Evolutionary conservation across 2,113 vertebrate genomes (phyloP).

Genomic region (Poeciliopsis prolifica): DNA sequence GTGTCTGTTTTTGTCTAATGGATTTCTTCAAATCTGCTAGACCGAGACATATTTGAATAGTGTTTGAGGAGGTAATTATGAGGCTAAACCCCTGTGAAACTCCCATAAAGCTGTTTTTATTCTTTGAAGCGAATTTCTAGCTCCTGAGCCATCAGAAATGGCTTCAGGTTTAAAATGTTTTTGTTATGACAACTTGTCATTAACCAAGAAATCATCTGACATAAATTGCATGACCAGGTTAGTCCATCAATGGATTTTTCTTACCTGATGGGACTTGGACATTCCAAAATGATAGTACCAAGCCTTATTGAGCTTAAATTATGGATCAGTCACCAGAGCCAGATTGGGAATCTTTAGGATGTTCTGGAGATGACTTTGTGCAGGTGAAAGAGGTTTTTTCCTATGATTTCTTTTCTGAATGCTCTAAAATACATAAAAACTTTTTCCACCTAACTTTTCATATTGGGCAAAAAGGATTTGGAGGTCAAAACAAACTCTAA

Average conservation of each 20-base stretch:
- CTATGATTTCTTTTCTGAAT: neutral
- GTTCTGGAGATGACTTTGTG: too few relatives aligned
- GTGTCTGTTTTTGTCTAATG: neutral
- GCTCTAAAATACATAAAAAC: neutral
- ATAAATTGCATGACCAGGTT: too few relatives aligned
- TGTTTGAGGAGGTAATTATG: slow-evolving; percentile 34
- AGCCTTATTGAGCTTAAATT: too few relatives aligned
- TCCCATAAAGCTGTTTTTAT: neutral
- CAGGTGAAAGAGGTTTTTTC: too few relatives aligned
- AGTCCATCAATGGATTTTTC: too few relatives aligned
- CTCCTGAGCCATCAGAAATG: neutral
- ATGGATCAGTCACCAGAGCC: too few relatives aligned
- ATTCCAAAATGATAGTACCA: too few relatives aligned
- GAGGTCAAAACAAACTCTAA: neutral
- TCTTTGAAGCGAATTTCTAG: neutral
- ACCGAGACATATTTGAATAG: neutral
- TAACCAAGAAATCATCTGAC: too few relatives aligned
- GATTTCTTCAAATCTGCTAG: slow-evolving; percentile 16
- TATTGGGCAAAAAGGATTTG: neutral
- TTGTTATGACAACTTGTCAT: too few relatives aligned
- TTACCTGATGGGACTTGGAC: too few relatives aligned
- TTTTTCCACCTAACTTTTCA: neutral
- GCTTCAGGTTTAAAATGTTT: neutral
- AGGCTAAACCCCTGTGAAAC: neutral
- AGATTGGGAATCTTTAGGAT: too few relatives aligned